phyloP scores from a whole-genome alignment of 1,140 invertebrate genomes.

The Paraescarpia echinospica region DNA sequence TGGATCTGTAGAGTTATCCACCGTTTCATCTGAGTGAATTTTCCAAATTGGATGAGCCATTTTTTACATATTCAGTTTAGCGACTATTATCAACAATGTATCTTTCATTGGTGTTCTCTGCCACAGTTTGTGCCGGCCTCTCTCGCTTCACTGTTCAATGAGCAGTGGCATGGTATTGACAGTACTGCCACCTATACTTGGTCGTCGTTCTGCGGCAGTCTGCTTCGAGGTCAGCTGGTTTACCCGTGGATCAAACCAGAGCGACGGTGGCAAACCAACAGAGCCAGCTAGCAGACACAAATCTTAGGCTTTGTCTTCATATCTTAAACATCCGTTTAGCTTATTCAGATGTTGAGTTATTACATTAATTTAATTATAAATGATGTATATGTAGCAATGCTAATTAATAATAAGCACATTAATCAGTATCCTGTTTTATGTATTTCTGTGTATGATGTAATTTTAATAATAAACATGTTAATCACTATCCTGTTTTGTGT shows the following conservation, averaged over 20 bases:
- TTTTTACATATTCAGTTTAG: background rate
- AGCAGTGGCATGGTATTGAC: slow-evolving; percentile 20
- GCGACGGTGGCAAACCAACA: background rate
- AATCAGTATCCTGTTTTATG: background rate
- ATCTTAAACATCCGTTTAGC: background rate
- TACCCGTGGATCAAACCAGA: slow-evolving; percentile 36
- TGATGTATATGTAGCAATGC: background rate
- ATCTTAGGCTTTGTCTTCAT: background rate
- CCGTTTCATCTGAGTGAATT: no score
- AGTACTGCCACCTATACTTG: slow-evolving; percentile 21
- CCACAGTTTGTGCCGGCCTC: slow-evolving; percentile 25
- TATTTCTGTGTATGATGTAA: background rate
- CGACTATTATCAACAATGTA: background rate
- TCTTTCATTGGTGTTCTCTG: background rate
- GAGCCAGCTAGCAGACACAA: background rate
- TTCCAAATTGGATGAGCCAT: no score
- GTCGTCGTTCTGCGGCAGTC: slow-evolving; percentile 27
- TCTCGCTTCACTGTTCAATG: slow-evolving; percentile 23
- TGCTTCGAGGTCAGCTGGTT: slow-evolving; percentile 34
- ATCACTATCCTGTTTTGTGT: background rate
- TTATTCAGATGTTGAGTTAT: background rate
- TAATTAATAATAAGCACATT: background rate
- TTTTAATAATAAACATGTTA: background rate
- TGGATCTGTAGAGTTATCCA: background rate
- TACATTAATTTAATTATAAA: background rate